Base-by-base conservation (phyloP, 1,140 invertebrate genomes). In the Eulimnadia texana region DNA sequence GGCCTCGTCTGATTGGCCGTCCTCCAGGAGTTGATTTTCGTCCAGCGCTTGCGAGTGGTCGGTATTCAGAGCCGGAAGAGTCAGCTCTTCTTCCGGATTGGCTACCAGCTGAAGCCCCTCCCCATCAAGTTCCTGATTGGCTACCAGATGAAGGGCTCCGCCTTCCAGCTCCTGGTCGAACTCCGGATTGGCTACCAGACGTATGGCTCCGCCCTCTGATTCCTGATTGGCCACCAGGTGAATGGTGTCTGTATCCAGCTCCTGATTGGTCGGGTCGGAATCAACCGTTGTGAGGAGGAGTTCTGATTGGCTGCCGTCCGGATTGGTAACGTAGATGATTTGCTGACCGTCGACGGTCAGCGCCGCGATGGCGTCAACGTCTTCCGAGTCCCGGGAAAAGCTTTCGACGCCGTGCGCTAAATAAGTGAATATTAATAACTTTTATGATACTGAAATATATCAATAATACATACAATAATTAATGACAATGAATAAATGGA, bases 301-400 rank as follows among this genome's bases (percentile, higher is more conserved):
- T 16, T 42, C 33, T 42, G 33, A 42, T 42, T 42, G 33, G 33
- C 33, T 42, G 33, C 33, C 33, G 16, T 42, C 33, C 33, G 33
- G 33, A 42, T 42, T 42, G 33, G 33, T 42, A 16, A 42, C 33
- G 33, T 42, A 42, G 33, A 42, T 42, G 11, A 73, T 66, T 61
- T 76, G 74, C 49, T 71, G 65, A 24, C 66, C 67, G 59, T 72
- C 71, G 3, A 67, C 61, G 1, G 54, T 53, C 27, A 22, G 51
- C 24, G 59, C 33, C 22, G 55, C 47, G 25, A 57, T 54, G 19
- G 25, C 64, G 11, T 55, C 59, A 27, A 23, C 19, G 25, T 47
- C 54, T 9, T 25, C 60, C 23, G 50, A 51, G 20, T 53, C 60
- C 29, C 23, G 29, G n/a, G 52, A 2, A n/a, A n/a, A n/a, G 11